Conservation (phyloP, 2,113 vertebrate species). For the Eptesicus fuscus region DNA sequence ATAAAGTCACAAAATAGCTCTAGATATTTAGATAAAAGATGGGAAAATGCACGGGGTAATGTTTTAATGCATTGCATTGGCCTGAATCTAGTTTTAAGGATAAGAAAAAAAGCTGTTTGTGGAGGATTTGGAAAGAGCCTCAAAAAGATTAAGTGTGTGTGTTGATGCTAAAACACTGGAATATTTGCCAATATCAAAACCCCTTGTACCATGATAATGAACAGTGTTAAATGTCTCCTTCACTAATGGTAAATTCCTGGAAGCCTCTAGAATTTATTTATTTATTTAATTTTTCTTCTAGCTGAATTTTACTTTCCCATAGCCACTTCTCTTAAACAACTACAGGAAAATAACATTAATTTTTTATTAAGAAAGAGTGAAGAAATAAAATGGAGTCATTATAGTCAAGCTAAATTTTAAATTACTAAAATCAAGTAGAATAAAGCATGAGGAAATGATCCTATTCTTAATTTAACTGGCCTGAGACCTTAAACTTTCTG, state of each 20-base stretch:
- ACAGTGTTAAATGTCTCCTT: conserved; percentile 47
- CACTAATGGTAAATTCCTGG: conserved; percentile 59
- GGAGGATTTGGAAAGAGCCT: background rate
- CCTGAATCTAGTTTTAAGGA: conserved; percentile 5
- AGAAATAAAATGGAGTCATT: background rate
- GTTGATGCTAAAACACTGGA: conserved; percentile 37
- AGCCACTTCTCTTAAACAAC: conserved; percentile 59
- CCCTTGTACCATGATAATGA: conserved; percentile 50
- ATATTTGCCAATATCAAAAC: conserved; percentile 43
- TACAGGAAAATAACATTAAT: conserved; percentile 36
- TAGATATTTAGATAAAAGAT: background rate
- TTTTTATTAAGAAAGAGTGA: background rate
- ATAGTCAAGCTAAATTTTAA: background rate
- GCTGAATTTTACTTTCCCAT: conserved; percentile 42
- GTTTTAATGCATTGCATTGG: conserved; percentile 8
- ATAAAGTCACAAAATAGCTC: background rate
- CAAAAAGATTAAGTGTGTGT: conserved; percentile 33
- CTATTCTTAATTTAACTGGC: background rate
- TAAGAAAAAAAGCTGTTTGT: background rate
- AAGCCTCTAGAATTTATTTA: conserved; percentile 34
- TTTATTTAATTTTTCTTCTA: conserved; percentile 28
- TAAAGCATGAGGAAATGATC: background rate
- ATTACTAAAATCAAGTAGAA: background rate
- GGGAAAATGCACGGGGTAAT: background rate
- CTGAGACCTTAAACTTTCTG: background rate